phyloP scores from a whole-genome alignment of 2,888 invertebrate species.

The Drosophila atroscutellata region DNA sequence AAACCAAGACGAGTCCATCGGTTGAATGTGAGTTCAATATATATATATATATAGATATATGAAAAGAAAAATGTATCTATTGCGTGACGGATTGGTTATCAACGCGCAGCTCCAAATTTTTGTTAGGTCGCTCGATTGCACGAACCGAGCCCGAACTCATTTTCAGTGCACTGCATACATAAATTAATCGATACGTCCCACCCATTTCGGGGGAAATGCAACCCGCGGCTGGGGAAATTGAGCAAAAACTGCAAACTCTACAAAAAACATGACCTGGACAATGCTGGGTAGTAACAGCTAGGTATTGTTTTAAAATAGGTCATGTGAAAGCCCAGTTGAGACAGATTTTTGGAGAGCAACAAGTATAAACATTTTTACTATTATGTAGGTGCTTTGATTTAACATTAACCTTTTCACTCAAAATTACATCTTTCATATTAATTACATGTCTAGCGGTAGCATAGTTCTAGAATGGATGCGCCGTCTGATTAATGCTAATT shows the following conservation, averaged over 20 bases:
- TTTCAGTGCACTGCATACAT: slow-evolving; percentile 1
- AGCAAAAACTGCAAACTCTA: slow-evolving; percentile 2
- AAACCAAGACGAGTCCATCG: slow-evolving; percentile 11
- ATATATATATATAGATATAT: not conserved
- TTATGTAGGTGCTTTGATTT: slow-evolving; percentile 3
- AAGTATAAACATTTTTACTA: not conserved
- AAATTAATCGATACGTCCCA: slow-evolving; percentile 10
- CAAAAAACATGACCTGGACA: slow-evolving; percentile 4
- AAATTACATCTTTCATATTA: slow-evolving; percentile 38
- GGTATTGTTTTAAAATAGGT: slow-evolving; percentile 7
- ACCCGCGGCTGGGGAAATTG: slow-evolving; percentile 1
- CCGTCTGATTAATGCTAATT: slow-evolving; percentile 15
- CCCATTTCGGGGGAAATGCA: slow-evolving; percentile 1
- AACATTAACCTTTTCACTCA: slow-evolving; percentile 29
- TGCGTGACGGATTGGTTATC: slow-evolving; percentile 7
- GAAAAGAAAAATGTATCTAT: slow-evolving; percentile 4
- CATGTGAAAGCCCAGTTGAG: not conserved
- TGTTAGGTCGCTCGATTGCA: slow-evolving; percentile 1
- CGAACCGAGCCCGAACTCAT: slow-evolving; percentile 8
- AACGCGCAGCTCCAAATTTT: slow-evolving; percentile 13
- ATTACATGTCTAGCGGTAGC: slow-evolving; percentile 22
- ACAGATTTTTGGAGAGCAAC: not conserved
- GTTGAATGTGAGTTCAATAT: slow-evolving; percentile 35
- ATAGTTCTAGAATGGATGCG: slow-evolving; percentile 37
- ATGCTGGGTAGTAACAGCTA: not conserved